A percentile compares a stretch with the other conserved stretches of the same genome.
Evolutionary conservation across 2,888 invertebrate genomes (phyloP).

Genomic region (Eupithecia inturbata): DNA sequence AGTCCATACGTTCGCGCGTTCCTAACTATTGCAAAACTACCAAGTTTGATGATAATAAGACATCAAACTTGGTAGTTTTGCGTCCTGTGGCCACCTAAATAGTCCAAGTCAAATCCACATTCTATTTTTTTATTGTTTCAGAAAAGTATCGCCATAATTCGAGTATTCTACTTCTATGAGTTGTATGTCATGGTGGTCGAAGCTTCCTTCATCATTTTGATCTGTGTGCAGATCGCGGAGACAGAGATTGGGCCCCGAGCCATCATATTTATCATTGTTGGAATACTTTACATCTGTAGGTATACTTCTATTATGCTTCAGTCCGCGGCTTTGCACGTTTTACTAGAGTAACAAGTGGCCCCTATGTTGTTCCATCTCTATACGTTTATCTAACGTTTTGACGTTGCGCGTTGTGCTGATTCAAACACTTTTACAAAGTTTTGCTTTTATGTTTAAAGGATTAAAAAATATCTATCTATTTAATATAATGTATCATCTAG

Average conservation of each 20-base stretch:
- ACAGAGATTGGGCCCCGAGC: neutral
- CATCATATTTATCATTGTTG: neutral
- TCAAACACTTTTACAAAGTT: neutral
- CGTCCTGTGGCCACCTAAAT: neutral
- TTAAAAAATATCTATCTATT: no score
- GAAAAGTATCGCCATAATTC: conserved; percentile 3
- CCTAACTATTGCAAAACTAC: no score
- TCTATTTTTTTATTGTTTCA: neutral
- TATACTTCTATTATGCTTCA: neutral
- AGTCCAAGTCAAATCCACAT: neutral
- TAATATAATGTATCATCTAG: no score
- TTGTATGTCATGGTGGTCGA: neutral
- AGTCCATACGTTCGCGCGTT: no score
- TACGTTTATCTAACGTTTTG: neutral
- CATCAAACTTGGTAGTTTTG: no score
- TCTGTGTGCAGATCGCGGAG: neutral
- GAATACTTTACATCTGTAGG: conserved; percentile 5
- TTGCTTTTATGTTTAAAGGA: no score
- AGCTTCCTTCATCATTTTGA: neutral
- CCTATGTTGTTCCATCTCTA: neutral
- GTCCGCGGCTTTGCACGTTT: neutral
- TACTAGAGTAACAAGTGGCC: neutral
- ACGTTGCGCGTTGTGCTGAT: neutral
- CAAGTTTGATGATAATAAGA: no score
- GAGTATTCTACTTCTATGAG: conserved; percentile 10